Evolutionary conservation across 2,113 vertebrate species (phyloP).

Genomic region (Pithys albifrons): DNA sequence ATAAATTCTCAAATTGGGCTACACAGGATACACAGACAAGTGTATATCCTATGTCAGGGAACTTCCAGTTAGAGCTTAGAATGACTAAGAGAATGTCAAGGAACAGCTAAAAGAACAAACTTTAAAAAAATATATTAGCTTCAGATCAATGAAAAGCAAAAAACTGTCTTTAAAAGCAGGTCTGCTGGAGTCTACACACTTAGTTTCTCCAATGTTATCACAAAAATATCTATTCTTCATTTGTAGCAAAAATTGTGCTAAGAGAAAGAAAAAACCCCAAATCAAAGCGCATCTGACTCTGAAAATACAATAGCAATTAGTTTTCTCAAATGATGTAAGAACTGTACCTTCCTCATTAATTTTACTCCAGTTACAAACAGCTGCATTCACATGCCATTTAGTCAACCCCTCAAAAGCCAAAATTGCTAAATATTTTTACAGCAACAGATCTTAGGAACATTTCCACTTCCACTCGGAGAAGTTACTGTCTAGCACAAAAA

Average conservation of each 20-base stretch:
- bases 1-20: background rate
- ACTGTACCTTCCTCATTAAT: background rate
- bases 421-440: background rate
- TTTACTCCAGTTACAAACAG: background rate
- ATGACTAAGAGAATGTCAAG: background rate
- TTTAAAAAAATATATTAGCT: background rate
- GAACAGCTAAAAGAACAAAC: background rate
- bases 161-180: background rate
- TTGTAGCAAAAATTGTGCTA: background rate
- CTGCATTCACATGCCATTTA: background rate
- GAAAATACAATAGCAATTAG: background rate
- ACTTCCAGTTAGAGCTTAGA: background rate
- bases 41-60: background rate
- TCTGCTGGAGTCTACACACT: background rate
- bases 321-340: background rate
- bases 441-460: background rate
- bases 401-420: background rate
- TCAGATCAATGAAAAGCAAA: background rate
- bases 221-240: background rate
- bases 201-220: background rate
- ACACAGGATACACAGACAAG: background rate
- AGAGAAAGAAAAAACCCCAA: background rate
- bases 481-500: background rate
- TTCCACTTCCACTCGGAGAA: background rate
- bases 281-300: background rate